Evolutionary conservation across 2,888 invertebrate genomes (phyloP), one percentile per base, ranked within the genome.

Genomic region (Lottia gigantea): DNA sequence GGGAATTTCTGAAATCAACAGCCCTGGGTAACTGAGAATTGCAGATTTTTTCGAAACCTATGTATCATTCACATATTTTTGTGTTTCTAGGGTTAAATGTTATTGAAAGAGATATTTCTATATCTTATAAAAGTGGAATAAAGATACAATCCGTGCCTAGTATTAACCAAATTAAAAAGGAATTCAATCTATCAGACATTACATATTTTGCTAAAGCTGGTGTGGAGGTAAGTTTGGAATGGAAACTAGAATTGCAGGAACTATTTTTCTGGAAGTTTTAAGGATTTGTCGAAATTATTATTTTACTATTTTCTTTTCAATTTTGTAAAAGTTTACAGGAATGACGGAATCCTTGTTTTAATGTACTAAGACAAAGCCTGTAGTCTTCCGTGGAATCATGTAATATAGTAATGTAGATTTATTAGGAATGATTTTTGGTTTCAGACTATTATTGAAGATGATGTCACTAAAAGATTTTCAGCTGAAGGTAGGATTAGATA

Each of bases 391-490:
- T n/a, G n/a, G n/a, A n/a, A n/a, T n/a, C n/a, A n/a, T n/a, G 40
- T 40, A 40, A 11, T 8, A 40, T 40, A 40, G 8, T 11, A 40
- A 6, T 40, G 40, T 40, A 40, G 6, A 40, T 11, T 40, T 40
- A 40, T 40, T 40, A 8, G 1, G 11, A 6, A n/a, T 46, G 16
- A 47, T 72, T 61, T 19, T 66, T 67, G 46, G 74, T 80, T 78
- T 14, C 76, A 89, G 90, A 94, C 98, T 46, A 98, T 99, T 79
- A 97, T 98, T 70, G 98, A 98, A 89, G 98, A 99, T 90, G 96
- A 98, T 91, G 98, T 99, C 69, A 99, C 98, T 0, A 96, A 96
- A 23, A 92, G 98, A 80, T 98, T 98, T 90, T 95, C 96, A 87
- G 96, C 98, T 8, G 97, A 97, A 90, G 97, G 97, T 87, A 71